A percentile compares a stretch with the other conserved stretches of the same genome.
Conservation (phyloP, 2,797 vertebrate genomes). For the Molossus molossus region DNA sequence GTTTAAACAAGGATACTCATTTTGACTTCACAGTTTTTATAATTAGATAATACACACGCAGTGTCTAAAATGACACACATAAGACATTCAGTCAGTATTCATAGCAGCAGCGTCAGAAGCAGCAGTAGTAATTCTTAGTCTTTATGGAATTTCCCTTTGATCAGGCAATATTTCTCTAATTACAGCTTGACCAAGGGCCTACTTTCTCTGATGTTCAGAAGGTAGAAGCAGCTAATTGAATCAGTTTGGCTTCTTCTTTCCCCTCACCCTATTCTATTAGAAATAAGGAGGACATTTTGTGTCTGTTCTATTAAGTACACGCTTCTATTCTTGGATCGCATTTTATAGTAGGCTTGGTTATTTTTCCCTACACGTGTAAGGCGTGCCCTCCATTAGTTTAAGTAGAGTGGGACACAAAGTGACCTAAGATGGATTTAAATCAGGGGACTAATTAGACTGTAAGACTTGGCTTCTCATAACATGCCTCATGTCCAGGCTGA, state of each 20-base stretch:
- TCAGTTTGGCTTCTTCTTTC: not conserved
- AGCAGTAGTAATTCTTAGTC: constrained; percentile 27
- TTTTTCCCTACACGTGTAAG: not conserved
- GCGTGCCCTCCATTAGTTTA: not conserved
- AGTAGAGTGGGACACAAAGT: not conserved
- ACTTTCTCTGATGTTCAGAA: not conserved
- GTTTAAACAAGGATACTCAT: constrained; percentile 37
- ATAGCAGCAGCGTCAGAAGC: constrained; percentile 18
- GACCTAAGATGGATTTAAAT: constrained; percentile 14
- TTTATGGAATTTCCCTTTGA: constrained; percentile 38
- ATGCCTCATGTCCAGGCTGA: not conserved
- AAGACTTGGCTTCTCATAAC: not conserved
- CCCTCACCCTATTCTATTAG: not conserved
- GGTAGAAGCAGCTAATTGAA: not conserved
- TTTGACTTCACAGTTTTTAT: not conserved
- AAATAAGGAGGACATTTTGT: constrained; percentile 43
- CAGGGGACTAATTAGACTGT: not conserved
- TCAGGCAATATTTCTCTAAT: constrained; percentile 26
- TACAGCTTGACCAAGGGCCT: not conserved
- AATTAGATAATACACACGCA: not conserved
- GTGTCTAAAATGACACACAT: not conserved
- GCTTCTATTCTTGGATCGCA: not conserved
- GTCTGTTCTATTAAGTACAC: not conserved
- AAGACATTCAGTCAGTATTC: not conserved
- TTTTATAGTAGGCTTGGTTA: not conserved